These are phyloP conservation scores for Lonchura striata DNA, from an alignment of 2,113 vertebrate species.

Conservation along the genomic window DNA sequence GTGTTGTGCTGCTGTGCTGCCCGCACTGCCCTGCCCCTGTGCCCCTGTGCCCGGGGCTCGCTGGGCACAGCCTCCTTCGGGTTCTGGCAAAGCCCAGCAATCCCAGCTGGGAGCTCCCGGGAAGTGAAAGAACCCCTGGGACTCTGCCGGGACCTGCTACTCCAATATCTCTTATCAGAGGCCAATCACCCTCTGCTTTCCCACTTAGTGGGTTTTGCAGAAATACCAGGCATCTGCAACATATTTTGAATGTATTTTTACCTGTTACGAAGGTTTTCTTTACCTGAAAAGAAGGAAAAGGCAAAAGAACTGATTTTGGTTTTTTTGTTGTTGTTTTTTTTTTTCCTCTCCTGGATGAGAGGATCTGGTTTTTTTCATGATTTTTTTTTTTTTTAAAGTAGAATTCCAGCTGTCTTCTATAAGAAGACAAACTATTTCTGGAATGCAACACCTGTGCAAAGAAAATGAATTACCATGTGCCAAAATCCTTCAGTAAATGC, in stretches of 20 bases:
- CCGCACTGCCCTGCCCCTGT: background rate
- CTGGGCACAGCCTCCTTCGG: background rate
- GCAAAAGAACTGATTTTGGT: background rate
- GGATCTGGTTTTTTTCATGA: slow-evolving; percentile 40
- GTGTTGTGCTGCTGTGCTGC: background rate
- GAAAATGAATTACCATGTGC: slow-evolving; percentile 32
- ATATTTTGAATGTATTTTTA: background rate
- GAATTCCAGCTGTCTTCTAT: slow-evolving; percentile 67
- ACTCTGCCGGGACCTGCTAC: background rate
- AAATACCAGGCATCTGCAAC: background rate
- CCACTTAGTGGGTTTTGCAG: background rate
- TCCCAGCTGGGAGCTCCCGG: background rate
- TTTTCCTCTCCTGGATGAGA: background rate
- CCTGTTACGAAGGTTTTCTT: background rate
- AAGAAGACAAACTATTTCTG: slow-evolving; percentile 69
- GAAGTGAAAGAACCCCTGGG: background rate
- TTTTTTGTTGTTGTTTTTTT: background rate
- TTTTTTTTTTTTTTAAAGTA: slow-evolving; percentile 38
- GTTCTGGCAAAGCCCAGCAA: background rate
- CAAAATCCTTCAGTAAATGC: background rate
- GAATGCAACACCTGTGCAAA: slow-evolving; percentile 72
- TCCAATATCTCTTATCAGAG: background rate
- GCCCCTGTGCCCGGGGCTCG: background rate
- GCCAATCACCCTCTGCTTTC: background rate
- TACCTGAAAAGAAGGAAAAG: background rate